Conservation (phyloP, 2,888 invertebrate genomes). For the Escarpia spicata region DNA sequence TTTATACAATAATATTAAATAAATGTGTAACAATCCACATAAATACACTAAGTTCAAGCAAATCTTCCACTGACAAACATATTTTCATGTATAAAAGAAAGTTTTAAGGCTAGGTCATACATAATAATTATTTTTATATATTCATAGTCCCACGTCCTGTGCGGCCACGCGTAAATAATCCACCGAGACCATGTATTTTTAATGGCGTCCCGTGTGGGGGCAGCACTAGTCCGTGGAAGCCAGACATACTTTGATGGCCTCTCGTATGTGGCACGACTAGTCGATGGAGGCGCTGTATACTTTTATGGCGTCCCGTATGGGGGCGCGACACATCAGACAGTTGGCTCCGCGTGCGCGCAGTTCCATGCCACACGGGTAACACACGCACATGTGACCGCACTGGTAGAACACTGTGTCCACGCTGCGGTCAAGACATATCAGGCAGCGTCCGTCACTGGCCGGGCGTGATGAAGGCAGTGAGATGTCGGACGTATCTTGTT, state of each 20-base stretch:
- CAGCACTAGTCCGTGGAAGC: neutral
- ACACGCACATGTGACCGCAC: constrained; percentile 65
- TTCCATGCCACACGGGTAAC: constrained; percentile 59
- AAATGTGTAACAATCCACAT: no score
- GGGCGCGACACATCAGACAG: constrained; percentile 64
- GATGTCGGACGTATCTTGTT: neutral
- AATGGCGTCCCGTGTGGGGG: neutral
- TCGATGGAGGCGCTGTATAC: constrained; percentile 48
- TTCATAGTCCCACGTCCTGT: no score
- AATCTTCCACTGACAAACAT: no score
- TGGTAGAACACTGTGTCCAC: constrained; percentile 63
- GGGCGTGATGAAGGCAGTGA: constrained; percentile 37
- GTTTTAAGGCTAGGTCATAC: no score
- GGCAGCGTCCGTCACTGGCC: constrained; percentile 57
- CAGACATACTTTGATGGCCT: neutral
- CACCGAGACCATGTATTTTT: no score
- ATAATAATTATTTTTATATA: no score
- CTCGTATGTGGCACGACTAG: neutral
- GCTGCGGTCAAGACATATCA: constrained; percentile 60
- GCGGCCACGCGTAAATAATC: no score
- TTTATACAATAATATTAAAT: no score
- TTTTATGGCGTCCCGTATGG: constrained; percentile 61
- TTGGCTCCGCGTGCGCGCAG: constrained; percentile 52
- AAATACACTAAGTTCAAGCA: no score
- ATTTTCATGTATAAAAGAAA: no score